Percentiles rank a stretch among this genome's conserved stretches.
These are phyloP conservation scores for Parnassius mnemosyne DNA, from an alignment of 2,888 invertebrate species.

Conservation along the genomic window DNA sequence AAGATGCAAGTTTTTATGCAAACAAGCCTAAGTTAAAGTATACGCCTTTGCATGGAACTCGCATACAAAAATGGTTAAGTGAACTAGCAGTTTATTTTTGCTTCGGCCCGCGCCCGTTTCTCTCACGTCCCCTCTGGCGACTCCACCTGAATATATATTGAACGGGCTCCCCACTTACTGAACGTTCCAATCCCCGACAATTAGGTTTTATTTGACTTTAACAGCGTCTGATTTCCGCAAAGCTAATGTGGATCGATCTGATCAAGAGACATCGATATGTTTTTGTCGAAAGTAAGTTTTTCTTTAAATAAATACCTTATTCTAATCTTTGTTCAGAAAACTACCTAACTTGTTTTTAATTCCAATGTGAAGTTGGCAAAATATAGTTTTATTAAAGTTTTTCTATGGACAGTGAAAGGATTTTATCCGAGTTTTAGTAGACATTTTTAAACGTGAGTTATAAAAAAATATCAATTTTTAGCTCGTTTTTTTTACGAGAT, in stretches of 20 bases:
- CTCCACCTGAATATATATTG: constrained; percentile 18
- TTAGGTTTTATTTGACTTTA: constrained; percentile 41
- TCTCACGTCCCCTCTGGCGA: constrained; percentile 31
- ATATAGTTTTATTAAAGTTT: no score
- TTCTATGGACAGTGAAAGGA: no score
- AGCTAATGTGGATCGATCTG: constrained; percentile 27
- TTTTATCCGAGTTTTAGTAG: no score
- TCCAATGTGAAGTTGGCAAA: no score
- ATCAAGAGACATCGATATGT: constrained; percentile 32
- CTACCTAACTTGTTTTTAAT: no score
- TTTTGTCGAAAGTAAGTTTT: neutral
- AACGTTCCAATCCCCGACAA: constrained; percentile 32
- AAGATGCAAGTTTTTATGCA: constrained; percentile 76
- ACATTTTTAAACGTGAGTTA: no score
- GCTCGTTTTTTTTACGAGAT: no score
- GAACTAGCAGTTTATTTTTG: constrained; percentile 52
- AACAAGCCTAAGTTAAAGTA: constrained; percentile 74
- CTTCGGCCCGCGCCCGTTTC: constrained; percentile 33
- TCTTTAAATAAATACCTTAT: no score
- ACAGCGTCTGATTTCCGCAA: constrained; percentile 37
- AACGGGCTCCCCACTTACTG: constrained; percentile 9
- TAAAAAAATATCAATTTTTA: no score
- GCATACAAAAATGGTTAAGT: constrained; percentile 68
- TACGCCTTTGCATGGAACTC: constrained; percentile 67
- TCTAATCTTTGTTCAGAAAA: no score